Evolutionary conservation across 2,888 invertebrate genomes (phyloP).

Genomic region (Poecilus cupreus): DNA sequence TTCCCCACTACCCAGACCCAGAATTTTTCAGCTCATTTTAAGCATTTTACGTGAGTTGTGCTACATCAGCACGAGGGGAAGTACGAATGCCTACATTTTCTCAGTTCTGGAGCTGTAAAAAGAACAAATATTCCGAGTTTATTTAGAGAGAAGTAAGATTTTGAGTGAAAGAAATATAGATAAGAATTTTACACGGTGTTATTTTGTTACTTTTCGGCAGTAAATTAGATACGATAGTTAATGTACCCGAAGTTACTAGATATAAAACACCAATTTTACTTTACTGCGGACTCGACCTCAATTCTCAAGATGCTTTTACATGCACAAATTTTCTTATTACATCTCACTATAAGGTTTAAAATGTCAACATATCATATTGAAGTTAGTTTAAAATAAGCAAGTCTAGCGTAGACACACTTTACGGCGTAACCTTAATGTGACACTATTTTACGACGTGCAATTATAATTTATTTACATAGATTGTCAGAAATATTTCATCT

Average conservation of each 20-base stretch:
- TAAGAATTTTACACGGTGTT: constrained; percentile 37
- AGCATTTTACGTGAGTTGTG: constrained; percentile 34
- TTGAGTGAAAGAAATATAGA: constrained; percentile 29
- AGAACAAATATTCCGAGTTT: constrained; percentile 26
- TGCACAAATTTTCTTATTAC: background rate
- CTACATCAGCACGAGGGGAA: constrained; percentile 22
- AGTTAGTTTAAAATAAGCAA: background rate
- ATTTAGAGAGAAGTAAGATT: constrained; percentile 21
- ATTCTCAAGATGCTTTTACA: background rate
- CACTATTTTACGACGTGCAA: too few species aligned
- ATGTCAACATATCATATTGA: background rate
- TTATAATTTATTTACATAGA: too few species aligned
- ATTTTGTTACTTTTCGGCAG: constrained; percentile 10
- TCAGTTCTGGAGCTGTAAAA: background rate
- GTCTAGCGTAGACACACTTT: too few species aligned
- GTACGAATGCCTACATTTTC: constrained; percentile 6
- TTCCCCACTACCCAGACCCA: background rate
- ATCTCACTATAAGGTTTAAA: background rate
- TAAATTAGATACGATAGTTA: constrained; percentile 42
- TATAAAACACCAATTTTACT: constrained; percentile 34
- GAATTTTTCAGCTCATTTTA: constrained; percentile 35
- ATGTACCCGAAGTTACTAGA: constrained; percentile 41
- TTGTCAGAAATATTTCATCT: too few species aligned
- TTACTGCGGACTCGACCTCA: constrained; percentile 20
- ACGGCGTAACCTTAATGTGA: too few species aligned